A percentile compares a stretch with the other conserved stretches of the same genome.
Conservation (phyloP, 2,888 invertebrate species). For the Athripsodes cinereus region DNA sequence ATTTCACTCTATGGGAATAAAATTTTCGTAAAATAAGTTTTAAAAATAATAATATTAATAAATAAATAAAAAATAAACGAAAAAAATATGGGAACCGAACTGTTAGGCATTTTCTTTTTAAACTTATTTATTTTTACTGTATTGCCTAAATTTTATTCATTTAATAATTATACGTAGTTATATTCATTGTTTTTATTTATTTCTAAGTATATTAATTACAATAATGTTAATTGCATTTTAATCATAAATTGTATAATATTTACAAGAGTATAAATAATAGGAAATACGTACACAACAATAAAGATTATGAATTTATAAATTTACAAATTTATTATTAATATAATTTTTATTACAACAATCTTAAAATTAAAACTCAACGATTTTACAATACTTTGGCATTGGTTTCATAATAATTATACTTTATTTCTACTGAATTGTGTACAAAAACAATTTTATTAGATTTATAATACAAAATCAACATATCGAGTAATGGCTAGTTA, state of each 20-base stretch:
- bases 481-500: too few relatives aligned
- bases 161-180: slow-evolving; percentile 11
- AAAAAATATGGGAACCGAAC: not conserved
- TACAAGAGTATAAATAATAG: slow-evolving; percentile 25
- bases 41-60: slow-evolving; percentile 21
- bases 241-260: not conserved
- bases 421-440: not conserved
- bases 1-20: too few relatives aligned
- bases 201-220: not conserved
- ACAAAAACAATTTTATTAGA: not conserved
- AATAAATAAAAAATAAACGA: slow-evolving; percentile 6
- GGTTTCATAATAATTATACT: slow-evolving; percentile 15
- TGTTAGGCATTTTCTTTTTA: not conserved
- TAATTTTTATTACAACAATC: slow-evolving; percentile 7
- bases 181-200: slow-evolving; percentile 3
- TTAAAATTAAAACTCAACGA: slow-evolving; percentile 16
- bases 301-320: slow-evolving; percentile 11
- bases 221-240: slow-evolving; percentile 11
- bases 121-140: not conserved
- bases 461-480: not conserved
- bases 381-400: slow-evolving; percentile 25
- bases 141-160: not conserved
- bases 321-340: slow-evolving; percentile 9
- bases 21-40: too few relatives aligned
- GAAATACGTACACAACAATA: slow-evolving; percentile 27